Base-by-base conservation (phyloP, 2,888 invertebrate genomes). In the Leptodirus hochenwartii region DNA sequence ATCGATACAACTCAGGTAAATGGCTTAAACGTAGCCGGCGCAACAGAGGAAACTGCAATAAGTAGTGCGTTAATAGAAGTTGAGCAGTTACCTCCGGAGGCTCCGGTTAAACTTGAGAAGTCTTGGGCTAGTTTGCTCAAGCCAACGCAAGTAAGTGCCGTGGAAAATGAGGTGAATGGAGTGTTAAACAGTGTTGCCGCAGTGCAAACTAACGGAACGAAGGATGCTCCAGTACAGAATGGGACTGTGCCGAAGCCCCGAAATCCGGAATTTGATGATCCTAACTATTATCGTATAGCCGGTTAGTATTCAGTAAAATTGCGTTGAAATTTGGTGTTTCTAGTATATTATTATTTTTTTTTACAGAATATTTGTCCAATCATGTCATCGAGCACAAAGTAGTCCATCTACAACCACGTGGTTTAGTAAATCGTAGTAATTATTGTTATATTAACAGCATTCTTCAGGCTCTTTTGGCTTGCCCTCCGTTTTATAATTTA, bases 371-470 rank as follows among this genome's bases (percentile, higher is more conserved):
- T 54, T 59, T 88, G 34, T 59, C 68, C 2, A 69, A 68, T 43
- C 77, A 84, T 49, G 66, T 69, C 45, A 62, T 84, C 43, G 82
- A 85, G 49, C 78, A 80, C 49, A 67, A 72, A 34, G 68, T 79
- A 1, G 72, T 82, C 15, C 73, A 81, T 36, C 60, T 93, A 24
- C 67, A 80, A 45, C 91, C 93, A 0, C 70, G 93, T 29, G 95
- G 95, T 1, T 66, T 95, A 27, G 80, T 80, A 30, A 95, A 95
- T 56, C 75, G 80, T 39, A 85, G 85, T 38, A 95, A 93, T 59
- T 93, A 88, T 58, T 95, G 95, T 59, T 95, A 93, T 50, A 85
- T 93, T 37, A 95, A 95, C 57, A 82, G 93, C 12, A 90, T 88
- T 38, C 60, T 95, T 20, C 91, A 95, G 58, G 91, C 93, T 1